Percentiles rank a stretch among this genome's conserved stretches.
phyloP scores from a whole-genome alignment of 2,113 vertebrate genomes.

The Amia ocellicauda region DNA sequence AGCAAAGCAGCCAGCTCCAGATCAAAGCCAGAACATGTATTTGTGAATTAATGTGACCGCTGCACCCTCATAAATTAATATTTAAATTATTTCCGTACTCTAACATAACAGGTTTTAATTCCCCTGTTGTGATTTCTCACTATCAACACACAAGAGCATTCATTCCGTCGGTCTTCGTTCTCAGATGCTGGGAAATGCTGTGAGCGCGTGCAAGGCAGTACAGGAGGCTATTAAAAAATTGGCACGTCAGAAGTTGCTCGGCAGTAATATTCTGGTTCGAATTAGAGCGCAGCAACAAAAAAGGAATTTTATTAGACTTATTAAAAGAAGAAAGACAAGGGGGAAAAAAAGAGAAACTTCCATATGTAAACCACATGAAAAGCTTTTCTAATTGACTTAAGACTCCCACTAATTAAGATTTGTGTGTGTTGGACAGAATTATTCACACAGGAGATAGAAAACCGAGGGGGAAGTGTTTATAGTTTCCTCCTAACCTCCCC shows the following conservation, averaged over 20 bases:
- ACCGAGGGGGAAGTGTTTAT: no score
- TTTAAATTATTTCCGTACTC: slow-evolving; percentile 29
- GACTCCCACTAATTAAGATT: slow-evolving; percentile 51
- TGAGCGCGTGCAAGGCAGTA: slow-evolving; percentile 35
- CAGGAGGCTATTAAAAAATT: slow-evolving; percentile 23
- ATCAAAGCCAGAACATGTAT: slow-evolving; percentile 56
- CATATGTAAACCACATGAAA: slow-evolving; percentile 65
- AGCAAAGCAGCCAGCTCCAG: slow-evolving; percentile 31
- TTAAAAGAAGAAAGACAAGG: slow-evolving; percentile 37
- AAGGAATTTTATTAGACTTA: slow-evolving; percentile 43
- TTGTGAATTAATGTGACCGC: slow-evolving; percentile 29
- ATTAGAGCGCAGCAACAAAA: slow-evolving; percentile 63
- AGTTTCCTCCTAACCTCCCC: no score
- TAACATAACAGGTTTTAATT: not conserved
- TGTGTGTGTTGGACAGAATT: slow-evolving; percentile 47
- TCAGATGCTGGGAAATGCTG: slow-evolving; percentile 19
- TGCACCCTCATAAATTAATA: slow-evolving; percentile 29
- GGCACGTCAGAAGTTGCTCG: slow-evolving; percentile 42
- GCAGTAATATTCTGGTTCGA: slow-evolving; percentile 59
- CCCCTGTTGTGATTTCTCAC: not conserved
- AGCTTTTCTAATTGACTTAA: slow-evolving; percentile 50
- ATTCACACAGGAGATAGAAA: not conserved
- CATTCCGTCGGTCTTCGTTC: slow-evolving; percentile 26
- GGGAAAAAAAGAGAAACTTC: slow-evolving; percentile 38
- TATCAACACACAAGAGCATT: slow-evolving; percentile 18